Evolutionary conservation across 2,113 vertebrate species (phyloP).

Genomic region (Hemicordylus capensis): DNA sequence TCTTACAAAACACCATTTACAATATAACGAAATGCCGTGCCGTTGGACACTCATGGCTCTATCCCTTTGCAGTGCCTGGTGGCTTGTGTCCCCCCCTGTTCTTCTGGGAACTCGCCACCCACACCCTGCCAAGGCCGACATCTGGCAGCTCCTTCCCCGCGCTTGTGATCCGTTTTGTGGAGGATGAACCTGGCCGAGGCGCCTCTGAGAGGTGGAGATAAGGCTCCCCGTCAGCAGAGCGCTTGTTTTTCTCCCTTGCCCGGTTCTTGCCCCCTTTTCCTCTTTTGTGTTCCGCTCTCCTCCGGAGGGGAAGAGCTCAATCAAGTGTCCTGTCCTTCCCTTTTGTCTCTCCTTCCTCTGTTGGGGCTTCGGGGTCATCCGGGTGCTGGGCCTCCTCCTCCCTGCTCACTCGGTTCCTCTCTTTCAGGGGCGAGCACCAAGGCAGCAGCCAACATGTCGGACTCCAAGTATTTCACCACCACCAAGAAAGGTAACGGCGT

Average conservation of each 20-base stretch:
- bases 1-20: no score
- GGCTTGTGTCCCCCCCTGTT: not conserved
- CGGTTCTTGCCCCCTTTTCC: not conserved
- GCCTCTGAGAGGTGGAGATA: not conserved
- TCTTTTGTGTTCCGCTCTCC: no score
- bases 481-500: conserved; percentile 94
- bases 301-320: not conserved
- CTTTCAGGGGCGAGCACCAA: conserved; percentile 60
- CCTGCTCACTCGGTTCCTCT: conserved; percentile 20
- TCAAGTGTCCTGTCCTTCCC: fast-evolving
- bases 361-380: fast-evolving
- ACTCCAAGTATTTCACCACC: conserved; percentile 99
- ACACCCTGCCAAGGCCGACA: not conserved
- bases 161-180: not conserved
- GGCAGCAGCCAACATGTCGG: conserved; percentile 88
- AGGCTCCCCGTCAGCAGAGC: not conserved
- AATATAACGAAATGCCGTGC: no score
- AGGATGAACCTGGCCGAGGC: not conserved
- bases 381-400: not conserved
- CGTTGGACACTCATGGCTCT: no score
- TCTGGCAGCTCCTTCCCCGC: not conserved
- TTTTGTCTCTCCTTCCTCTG: not conserved
- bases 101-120: not conserved
- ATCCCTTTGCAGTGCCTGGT: no score
- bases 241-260: not conserved